Evolutionary conservation across 2,888 invertebrate species (phyloP).

Genomic region (Ptycholaimellus sp.): DNA sequence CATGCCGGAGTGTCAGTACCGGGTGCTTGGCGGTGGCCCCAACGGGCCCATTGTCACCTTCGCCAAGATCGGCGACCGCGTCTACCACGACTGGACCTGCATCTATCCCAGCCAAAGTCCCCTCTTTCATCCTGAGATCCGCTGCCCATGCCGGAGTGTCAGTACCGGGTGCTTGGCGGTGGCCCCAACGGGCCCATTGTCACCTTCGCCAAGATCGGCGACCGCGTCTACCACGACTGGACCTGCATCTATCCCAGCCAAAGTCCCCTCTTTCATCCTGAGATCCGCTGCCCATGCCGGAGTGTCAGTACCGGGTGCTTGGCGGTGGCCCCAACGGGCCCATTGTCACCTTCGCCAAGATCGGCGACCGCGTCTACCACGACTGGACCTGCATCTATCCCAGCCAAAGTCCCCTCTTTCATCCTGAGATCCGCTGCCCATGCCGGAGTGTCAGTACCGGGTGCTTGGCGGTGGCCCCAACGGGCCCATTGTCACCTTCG

Average conservation of each 20-base stretch:
- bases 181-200: conserved; percentile 2
- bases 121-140: no score
- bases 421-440: no score
- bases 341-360: background rate
- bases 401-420: no score
- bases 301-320: conserved; percentile 4
- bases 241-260: no score
- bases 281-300: no score
- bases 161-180: conserved; percentile 2
- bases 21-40: conserved; percentile 3
- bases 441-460: conserved; percentile 4
- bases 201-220: conserved; percentile 3
- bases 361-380: conserved; percentile 5
- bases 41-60: background rate
- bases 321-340: conserved; percentile 1
- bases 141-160: conserved; percentile 4
- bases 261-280: no score
- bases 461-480: conserved; percentile 3
- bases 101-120: no score
- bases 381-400: no score
- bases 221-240: conserved; percentile 4
- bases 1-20: conserved; percentile 4
- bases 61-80: conserved; percentile 4
- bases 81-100: conserved; percentile 6
- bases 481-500: background rate